Percentiles rank a stretch among this genome's conserved stretches.
Conservation (phyloP, 1,140 invertebrate species). For the Drosophila aff. region DNA sequence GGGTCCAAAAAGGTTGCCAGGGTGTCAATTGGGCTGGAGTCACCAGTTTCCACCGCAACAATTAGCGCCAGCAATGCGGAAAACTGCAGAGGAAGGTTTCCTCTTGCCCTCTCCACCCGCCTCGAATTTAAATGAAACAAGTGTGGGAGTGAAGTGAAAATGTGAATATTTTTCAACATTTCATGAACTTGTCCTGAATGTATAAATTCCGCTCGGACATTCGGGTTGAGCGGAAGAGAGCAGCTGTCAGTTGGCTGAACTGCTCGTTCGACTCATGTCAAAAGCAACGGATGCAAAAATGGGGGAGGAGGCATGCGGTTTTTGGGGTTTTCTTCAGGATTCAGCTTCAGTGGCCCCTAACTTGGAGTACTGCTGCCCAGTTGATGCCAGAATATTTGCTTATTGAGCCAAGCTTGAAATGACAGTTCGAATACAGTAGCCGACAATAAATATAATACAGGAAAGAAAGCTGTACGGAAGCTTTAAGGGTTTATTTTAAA, state of each 20-base stretch:
- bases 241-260: conserved; percentile 42
- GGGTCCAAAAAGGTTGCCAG: not conserved
- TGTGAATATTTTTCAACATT: conserved; percentile 59
- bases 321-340: conserved; percentile 20
- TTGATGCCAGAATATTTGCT: conserved; percentile 62
- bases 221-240: conserved; percentile 2
- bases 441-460: not conserved
- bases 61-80: conserved; percentile 49
- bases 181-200: conserved; percentile 56
- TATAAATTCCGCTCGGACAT: conserved; percentile 20
- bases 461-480: not conserved
- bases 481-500: not conserved
- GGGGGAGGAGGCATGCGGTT: conserved; percentile 16
- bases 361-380: conserved; percentile 38
- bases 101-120: not conserved
- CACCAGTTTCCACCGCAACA: conserved; percentile 24
- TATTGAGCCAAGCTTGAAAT: conserved; percentile 61
- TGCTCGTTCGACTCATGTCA: conserved; percentile 39
- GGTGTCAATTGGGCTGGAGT: not conserved
- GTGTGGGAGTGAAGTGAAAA: conserved; percentile 3
- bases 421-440: conserved; percentile 21
- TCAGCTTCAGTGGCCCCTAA: conserved; percentile 9
- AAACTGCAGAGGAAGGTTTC: conserved; percentile 29
- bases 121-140: conserved; percentile 30
- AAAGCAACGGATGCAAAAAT: conserved; percentile 10